A percentile compares a stretch with the other conserved stretches of the same genome.
Conservation (phyloP, 2,113 vertebrate genomes). For the Anas platyrhynchos region DNA sequence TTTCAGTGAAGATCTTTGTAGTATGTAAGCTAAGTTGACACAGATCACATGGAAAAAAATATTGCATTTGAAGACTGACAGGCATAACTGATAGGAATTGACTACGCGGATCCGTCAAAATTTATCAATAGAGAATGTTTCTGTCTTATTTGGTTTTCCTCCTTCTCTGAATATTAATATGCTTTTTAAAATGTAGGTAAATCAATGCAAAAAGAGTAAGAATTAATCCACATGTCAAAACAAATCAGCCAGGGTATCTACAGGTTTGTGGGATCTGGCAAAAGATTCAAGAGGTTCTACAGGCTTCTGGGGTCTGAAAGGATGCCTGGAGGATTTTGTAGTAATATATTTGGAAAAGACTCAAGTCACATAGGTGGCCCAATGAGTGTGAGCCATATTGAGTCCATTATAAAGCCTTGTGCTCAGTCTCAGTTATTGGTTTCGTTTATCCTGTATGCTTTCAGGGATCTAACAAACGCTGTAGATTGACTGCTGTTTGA, state of each 20-base stretch:
- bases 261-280: constrained; percentile 32
- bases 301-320: not conserved
- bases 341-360: constrained; percentile 21
- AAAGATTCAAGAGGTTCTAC: constrained; percentile 10
- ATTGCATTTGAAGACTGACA: not conserved
- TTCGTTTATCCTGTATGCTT: not conserved
- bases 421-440: not conserved
- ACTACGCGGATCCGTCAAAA: not conserved
- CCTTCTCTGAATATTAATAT: not conserved
- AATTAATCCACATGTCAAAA: not conserved
- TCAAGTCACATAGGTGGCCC: constrained; percentile 38
- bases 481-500: not conserved
- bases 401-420: not conserved
- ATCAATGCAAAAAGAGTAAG: not conserved
- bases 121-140: not conserved
- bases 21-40: not conserved
- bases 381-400: not conserved
- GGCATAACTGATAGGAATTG: not conserved
- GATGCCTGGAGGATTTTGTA: constrained; percentile 1
- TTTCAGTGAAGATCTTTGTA: not conserved
- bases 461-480: not conserved
- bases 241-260: not conserved
- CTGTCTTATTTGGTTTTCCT: not conserved
- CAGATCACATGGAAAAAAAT: not conserved
- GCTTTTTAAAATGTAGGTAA: not conserved